A percentile compares a stretch with the other conserved stretches of the same genome.
These are phyloP conservation scores for Haliaeetus leucogaster DNA, from an alignment of 2,113 vertebrate species.

Conservation along the genomic window DNA sequence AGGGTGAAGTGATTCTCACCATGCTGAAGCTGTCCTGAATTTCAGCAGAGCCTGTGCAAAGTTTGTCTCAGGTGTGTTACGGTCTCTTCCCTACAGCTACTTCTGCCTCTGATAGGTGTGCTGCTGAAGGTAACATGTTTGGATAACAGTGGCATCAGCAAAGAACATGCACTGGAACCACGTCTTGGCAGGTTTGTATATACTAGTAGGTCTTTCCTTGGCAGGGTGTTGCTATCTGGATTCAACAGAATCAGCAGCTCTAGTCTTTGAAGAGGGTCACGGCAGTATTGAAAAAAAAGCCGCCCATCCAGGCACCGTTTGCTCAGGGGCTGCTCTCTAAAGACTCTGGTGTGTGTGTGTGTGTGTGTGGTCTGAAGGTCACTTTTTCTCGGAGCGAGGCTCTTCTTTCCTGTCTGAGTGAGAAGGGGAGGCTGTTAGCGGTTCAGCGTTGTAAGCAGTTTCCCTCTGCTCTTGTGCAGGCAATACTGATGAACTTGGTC, in stretches of 20 bases:
- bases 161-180: not conserved
- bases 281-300: not conserved
- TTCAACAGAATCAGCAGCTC: not conserved
- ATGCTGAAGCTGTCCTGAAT: not conserved
- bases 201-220: not conserved
- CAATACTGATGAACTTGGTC: slow-evolving; percentile 36
- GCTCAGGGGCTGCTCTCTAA: not conserved
- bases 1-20: not conserved
- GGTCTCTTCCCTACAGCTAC: not conserved
- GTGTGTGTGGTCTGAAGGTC: slow-evolving; percentile 58
- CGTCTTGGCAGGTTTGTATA: not conserved
- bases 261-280: not conserved
- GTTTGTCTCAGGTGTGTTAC: not conserved
- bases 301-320: not conserved
- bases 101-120: not conserved
- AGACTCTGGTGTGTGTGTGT: not conserved
- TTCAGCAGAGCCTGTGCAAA: not conserved
- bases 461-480: slow-evolving; percentile 24
- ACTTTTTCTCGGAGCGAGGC: not conserved
- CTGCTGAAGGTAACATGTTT: not conserved
- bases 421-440: slow-evolving; percentile 13
- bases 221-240: not conserved
- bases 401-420: slow-evolving; percentile 28
- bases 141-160: not conserved
- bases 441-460: slow-evolving; percentile 48